Evolutionary conservation across 2,113 vertebrate genomes (phyloP).

Genomic region (Hylia prasina): DNA sequence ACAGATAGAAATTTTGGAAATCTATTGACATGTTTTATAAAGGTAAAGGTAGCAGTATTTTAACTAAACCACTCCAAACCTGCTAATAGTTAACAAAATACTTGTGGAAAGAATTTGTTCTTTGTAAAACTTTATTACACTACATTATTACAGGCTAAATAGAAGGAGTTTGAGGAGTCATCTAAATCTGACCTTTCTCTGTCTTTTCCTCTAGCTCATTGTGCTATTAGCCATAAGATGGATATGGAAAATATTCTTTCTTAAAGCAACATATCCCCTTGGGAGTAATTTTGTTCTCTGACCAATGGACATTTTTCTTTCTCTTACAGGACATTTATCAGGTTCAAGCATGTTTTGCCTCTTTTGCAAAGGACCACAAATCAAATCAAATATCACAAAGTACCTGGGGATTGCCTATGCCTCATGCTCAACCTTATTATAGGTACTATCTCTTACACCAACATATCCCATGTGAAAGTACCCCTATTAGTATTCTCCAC

Average conservation of each 20-base stretch:
- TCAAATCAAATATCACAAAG: constrained; percentile 56
- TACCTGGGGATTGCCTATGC: background rate
- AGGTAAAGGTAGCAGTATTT: background rate
- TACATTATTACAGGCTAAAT: background rate
- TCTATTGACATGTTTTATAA: background rate
- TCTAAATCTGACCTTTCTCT: background rate
- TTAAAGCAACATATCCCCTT: background rate
- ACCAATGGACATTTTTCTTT: background rate
- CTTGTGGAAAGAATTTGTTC: background rate
- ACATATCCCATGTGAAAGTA: background rate
- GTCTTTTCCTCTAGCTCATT: background rate
- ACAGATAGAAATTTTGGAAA: background rate
- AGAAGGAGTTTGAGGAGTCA: background rate
- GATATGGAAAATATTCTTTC: background rate
- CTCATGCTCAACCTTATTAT: background rate
- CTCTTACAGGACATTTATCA: background rate
- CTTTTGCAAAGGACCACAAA: constrained; percentile 26
- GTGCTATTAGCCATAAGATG: background rate
- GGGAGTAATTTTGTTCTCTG: constrained; percentile 12
- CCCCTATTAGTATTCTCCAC: background rate
- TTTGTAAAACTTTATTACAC: background rate
- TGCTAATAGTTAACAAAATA: background rate
- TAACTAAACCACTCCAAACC: background rate
- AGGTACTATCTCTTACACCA: background rate
- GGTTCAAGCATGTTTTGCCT: background rate